These are phyloP conservation scores for Tachycineta bicolor DNA, from an alignment of 2,113 vertebrate species.

Conservation along the genomic window DNA sequence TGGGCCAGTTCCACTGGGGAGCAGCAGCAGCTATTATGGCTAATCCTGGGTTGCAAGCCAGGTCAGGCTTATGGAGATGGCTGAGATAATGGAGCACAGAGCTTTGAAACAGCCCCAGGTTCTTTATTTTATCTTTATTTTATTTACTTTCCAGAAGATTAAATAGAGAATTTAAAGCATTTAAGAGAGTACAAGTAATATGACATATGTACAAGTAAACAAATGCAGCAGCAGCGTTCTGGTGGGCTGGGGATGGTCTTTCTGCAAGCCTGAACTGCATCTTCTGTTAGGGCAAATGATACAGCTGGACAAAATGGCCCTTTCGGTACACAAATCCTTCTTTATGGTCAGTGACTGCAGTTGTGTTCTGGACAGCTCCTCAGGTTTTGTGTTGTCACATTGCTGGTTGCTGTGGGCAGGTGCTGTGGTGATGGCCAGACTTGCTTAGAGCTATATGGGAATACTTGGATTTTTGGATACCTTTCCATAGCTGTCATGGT, in stretches of 20 bases:
- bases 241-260: not conserved
- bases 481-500: rapidly evolving
- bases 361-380: not conserved
- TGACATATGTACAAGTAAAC: not conserved
- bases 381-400: rapidly evolving
- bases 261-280: not conserved
- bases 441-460: not conserved
- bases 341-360: not conserved
- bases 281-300: not conserved
- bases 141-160: not conserved
- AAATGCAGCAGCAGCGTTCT: not conserved
- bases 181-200: not conserved
- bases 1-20: not conserved
- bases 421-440: rapidly evolving
- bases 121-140: not conserved
- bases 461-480: not conserved
- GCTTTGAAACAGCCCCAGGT: not conserved
- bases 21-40: conserved; percentile 7
- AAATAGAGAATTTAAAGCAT: not conserved
- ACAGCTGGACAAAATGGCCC: not conserved
- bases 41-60: conserved; percentile 16
- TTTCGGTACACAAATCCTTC: not conserved
- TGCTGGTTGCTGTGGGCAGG: not conserved
- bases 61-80: conserved; percentile 26
- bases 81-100: not conserved